Evolutionary conservation across 1,140 invertebrate genomes (phyloP).

Genomic region (Drosophila sechellia): DNA sequence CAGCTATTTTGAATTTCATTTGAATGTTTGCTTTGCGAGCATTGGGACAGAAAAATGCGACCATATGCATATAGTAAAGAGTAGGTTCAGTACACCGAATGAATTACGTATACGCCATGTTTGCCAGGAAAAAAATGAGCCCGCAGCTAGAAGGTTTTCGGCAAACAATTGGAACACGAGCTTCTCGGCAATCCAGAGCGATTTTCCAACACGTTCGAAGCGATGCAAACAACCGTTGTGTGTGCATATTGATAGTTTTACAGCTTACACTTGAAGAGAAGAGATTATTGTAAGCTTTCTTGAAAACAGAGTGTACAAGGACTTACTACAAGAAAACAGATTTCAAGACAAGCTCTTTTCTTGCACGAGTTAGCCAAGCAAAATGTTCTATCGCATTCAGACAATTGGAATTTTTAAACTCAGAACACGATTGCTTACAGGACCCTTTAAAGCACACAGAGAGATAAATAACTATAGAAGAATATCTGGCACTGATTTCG

Average conservation of each 20-base stretch:
- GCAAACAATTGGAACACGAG: conserved; percentile 34
- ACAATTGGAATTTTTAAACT: conserved; percentile 6
- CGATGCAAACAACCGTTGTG: not conserved
- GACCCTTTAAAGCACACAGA: not conserved
- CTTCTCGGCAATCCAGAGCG: conserved; percentile 18
- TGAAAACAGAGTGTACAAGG: not conserved
- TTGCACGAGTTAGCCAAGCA: not conserved
- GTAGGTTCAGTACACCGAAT: conserved; percentile 14
- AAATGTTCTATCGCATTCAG: conserved; percentile 8
- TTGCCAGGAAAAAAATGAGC: not conserved
- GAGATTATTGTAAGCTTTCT: conserved; percentile 17
- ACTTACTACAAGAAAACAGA: not conserved
- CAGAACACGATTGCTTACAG: not conserved
- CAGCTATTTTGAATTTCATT: conserved; percentile 73
- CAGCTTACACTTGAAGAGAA: conserved; percentile 5
- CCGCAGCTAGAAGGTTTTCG: conserved; percentile 15
- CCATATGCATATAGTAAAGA: conserved; percentile 1
- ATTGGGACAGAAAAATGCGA: conserved; percentile 4
- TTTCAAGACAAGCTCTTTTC: not conserved
- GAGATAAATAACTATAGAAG: too few relatives aligned
- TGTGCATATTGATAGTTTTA: conserved; percentile 20
- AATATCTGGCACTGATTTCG: too few relatives aligned
- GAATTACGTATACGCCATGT: conserved; percentile 29
- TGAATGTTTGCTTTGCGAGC: conserved; percentile 23
- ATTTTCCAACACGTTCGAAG: conserved; percentile 25